phyloP scores from a whole-genome alignment of 1,140 invertebrate species.

The Anoplolepis gracilipes region DNA sequence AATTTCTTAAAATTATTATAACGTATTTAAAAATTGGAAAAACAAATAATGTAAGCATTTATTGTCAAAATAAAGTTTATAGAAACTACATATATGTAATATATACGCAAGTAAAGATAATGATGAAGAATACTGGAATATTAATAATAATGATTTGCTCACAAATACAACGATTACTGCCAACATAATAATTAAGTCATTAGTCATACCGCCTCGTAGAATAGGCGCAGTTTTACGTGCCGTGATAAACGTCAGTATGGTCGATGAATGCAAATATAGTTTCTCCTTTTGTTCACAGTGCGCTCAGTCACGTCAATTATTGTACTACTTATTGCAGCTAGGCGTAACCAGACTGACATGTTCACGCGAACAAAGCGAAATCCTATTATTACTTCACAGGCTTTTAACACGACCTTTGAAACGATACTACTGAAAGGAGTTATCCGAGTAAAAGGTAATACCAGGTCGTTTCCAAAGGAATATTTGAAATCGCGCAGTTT shows the following conservation, averaged over 20 bases:
- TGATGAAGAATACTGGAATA: too few relatives aligned
- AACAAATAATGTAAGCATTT: neutral
- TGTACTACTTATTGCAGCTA: slow-evolving; percentile 57
- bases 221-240: slow-evolving; percentile 47
- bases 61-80: slow-evolving; percentile 24
- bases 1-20: too few relatives aligned
- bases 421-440: slow-evolving; percentile 32
- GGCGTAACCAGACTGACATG: slow-evolving; percentile 39
- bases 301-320: slow-evolving; percentile 50
- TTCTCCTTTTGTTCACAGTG: slow-evolving; percentile 42
- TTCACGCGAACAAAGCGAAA: slow-evolving; percentile 33
- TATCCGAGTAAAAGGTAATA: slow-evolving; percentile 40
- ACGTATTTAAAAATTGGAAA: neutral
- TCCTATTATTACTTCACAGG: slow-evolving; percentile 53
- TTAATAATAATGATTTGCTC: slow-evolving; percentile 39
- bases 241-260: slow-evolving; percentile 22
- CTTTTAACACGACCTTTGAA: slow-evolving; percentile 51
- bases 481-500: slow-evolving; percentile 55
- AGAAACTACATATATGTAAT: neutral
- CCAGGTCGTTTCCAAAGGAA: slow-evolving; percentile 22
- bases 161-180: slow-evolving; percentile 45
- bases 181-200: slow-evolving; percentile 49
- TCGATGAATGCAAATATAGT: slow-evolving; percentile 44
- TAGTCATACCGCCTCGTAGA: slow-evolving; percentile 33
- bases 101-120: neutral